Percentiles rank a stretch among this genome's conserved stretches.
These are phyloP conservation scores for Melierax canorus DNA, from an alignment of 2,113 vertebrate species.

Conservation along the genomic window DNA sequence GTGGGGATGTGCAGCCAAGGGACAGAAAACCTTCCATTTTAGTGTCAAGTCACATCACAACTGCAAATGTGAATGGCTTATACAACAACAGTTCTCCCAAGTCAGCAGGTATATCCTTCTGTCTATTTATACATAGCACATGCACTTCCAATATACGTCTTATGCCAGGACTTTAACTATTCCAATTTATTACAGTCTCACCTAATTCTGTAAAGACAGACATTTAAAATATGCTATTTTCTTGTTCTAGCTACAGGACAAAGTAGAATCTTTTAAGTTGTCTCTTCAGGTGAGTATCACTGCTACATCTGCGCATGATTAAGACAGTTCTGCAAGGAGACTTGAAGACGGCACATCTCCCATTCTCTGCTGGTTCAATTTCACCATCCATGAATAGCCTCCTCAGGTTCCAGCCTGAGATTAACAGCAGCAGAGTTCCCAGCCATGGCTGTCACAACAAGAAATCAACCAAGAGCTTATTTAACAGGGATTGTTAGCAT, in stretches of 20 bases:
- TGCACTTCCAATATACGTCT: too few species aligned
- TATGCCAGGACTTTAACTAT: too few species aligned
- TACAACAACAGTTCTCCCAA: not conserved
- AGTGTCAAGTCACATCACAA: not conserved
- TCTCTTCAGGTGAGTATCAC: not conserved
- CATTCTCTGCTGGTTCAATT: not conserved
- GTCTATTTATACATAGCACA: not conserved
- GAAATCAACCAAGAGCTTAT: not conserved
- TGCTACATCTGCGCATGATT: not conserved
- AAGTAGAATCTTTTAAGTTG: not conserved
- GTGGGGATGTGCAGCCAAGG: fast-evolving
- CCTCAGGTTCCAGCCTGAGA: not conserved
- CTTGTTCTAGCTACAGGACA: not conserved
- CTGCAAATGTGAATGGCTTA: not conserved
- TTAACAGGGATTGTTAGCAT: not conserved
- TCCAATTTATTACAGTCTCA: not conserved
- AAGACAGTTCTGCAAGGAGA: not conserved
- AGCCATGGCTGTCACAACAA: not conserved
- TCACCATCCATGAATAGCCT: not conserved
- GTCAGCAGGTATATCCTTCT: not conserved
- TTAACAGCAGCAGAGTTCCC: not conserved
- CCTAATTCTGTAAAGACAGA: not conserved
- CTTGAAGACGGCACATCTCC: not conserved
- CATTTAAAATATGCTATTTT: not conserved
- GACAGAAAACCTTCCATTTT: not conserved